phyloP scores from a whole-genome alignment of 2,797 vertebrate species.

The Centropyge bicolor region DNA sequence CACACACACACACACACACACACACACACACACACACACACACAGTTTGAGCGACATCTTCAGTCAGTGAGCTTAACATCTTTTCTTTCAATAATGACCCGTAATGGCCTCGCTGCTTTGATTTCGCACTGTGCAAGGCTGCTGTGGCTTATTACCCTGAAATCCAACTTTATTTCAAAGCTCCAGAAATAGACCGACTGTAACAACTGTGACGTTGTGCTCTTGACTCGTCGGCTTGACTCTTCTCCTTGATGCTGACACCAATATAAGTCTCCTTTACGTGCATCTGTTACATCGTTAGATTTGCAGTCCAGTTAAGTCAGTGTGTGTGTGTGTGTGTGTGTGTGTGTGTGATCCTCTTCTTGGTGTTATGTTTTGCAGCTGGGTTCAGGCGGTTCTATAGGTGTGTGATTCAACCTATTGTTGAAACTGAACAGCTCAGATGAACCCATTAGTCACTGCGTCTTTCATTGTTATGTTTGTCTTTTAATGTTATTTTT shows the following conservation, averaged over 20 bases:
- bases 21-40: conserved; percentile 49
- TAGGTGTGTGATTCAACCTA: conserved; percentile 13
- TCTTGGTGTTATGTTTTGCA: neutral
- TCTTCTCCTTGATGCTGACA: conserved; percentile 28
- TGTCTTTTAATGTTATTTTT: neutral
- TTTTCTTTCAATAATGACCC: conserved; percentile 38
- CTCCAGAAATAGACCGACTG: neutral
- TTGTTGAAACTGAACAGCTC: conserved; percentile 3
- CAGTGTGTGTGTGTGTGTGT: neutral
- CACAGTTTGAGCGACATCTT: conserved; percentile 50
- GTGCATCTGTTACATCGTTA: conserved; percentile 6
- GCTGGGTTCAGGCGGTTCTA: neutral
- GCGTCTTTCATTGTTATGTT: neutral
- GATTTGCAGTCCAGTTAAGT: conserved; percentile 7
- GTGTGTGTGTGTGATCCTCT: neutral
- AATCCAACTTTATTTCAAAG: conserved; percentile 32
- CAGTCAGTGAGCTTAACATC: conserved; percentile 33
- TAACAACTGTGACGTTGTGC: conserved; percentile 10
- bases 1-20: conserved; percentile 35
- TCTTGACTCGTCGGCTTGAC: neutral
- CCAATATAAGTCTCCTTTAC: neutral
- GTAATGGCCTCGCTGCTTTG: conserved; percentile 21
- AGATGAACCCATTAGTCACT: conserved; percentile 7
- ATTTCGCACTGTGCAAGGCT: neutral
- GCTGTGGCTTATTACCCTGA: neutral